These are phyloP conservation scores for Orestias chungarensis DNA, from an alignment of 2,797 vertebrate species.

Conservation along the genomic window DNA sequence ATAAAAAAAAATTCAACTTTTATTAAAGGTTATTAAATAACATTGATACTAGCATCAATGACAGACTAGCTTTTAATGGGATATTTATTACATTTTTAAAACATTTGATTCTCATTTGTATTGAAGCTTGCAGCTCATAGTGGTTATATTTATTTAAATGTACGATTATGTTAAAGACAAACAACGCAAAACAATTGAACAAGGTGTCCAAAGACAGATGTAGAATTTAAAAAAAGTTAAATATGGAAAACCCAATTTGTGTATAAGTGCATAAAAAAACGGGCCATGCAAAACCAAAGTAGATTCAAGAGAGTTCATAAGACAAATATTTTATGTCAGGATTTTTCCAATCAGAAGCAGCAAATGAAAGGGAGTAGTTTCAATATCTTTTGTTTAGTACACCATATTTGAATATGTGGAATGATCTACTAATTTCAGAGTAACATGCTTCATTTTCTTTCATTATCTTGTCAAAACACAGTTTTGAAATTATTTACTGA, in stretches of 20 bases:
- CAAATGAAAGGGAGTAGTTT: background rate
- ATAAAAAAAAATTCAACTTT: background rate
- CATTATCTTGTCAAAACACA: background rate
- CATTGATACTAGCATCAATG: background rate
- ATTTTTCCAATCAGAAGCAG: no score
- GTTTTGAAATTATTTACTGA: background rate
- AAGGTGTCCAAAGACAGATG: background rate
- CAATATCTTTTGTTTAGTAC: background rate
- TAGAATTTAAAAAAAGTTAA: background rate
- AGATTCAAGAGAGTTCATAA: no score
- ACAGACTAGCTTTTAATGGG: background rate
- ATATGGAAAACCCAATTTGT: background rate
- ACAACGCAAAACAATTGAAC: background rate
- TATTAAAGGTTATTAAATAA: constrained; percentile 10
- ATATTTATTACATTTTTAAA: constrained; percentile 1
- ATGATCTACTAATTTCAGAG: background rate
- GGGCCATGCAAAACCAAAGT: background rate
- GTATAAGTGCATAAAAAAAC: background rate
- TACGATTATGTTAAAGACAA: background rate
- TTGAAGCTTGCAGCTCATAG: background rate
- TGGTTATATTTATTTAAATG: background rate
- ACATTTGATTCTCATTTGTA: background rate
- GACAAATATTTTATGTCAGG: no score
- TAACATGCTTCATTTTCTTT: background rate
- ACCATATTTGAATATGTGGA: background rate